These are phyloP conservation scores for Ornithoptera alexandrae DNA, from an alignment of 2,888 invertebrate species.

Conservation along the genomic window DNA sequence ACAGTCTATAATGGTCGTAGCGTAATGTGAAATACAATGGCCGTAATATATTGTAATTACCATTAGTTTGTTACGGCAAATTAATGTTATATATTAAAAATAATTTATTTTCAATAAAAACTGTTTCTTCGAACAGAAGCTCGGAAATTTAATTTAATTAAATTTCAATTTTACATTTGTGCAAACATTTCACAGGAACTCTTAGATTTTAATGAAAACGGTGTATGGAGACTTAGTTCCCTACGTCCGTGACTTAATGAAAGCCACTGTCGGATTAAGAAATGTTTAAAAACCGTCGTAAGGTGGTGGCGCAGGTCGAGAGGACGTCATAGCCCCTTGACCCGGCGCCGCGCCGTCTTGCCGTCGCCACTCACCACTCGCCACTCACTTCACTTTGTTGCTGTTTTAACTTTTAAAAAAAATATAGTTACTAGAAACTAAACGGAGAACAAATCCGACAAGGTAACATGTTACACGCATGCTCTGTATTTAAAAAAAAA, in stretches of 20 bases:
- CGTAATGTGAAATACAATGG: no score
- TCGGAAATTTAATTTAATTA: background rate
- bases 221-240: conserved; percentile 42
- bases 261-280: conserved; percentile 63
- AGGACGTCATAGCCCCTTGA: conserved; percentile 68
- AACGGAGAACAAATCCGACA: conserved; percentile 2
- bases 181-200: conserved; percentile 26
- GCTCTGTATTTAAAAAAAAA: background rate
- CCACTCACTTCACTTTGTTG: conserved; percentile 28
- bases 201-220: conserved; percentile 42
- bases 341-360: conserved; percentile 45
- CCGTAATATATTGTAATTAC: no score
- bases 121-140: background rate
- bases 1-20: no score
- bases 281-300: conserved; percentile 66
- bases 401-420: conserved; percentile 23
- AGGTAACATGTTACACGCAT: background rate
- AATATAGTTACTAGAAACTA: conserved; percentile 24
- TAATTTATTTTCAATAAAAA: background rate
- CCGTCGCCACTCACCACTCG: conserved; percentile 24
- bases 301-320: conserved; percentile 65
- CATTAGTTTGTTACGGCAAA: background rate
- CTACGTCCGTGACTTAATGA: conserved; percentile 61
- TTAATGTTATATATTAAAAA: background rate
- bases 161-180: background rate